Conservation (phyloP, 2,113 vertebrate genomes). For the Saguinus midas region DNA sequence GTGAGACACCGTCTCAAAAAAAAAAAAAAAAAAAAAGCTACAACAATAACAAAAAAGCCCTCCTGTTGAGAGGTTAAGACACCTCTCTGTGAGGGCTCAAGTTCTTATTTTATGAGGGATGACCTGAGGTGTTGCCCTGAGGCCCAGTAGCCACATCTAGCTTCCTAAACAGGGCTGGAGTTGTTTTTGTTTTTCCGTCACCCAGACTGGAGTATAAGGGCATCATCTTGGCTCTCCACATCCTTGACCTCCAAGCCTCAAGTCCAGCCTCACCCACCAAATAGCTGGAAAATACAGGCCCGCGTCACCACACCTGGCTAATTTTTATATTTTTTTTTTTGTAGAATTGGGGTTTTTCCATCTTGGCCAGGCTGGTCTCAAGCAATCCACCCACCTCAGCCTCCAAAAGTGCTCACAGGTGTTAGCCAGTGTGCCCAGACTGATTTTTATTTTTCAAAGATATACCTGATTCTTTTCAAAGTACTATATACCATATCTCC, state of each 20-base stretch:
- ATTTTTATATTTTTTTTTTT: too few species aligned
- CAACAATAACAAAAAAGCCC: background rate
- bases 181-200: background rate
- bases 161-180: background rate
- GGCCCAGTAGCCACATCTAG: background rate
- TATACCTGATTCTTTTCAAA: conserved; percentile 11
- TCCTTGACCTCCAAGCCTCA: background rate
- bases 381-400: too few species aligned
- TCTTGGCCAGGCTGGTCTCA: too few species aligned
- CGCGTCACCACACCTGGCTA: too few species aligned
- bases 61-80: background rate
- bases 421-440: too few species aligned
- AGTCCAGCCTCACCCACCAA: too few species aligned
- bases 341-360: too few species aligned
- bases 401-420: too few species aligned
- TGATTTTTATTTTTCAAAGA: conserved; percentile 21
- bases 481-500: background rate
- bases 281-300: too few species aligned
- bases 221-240: background rate
- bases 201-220: too few species aligned
- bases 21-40: background rate
- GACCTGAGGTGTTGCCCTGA: background rate
- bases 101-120: background rate
- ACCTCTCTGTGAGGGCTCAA: background rate
- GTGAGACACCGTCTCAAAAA: too few species aligned